phyloP scores from a whole-genome alignment of 2,113 vertebrate species.

The Dipodomys merriami region DNA sequence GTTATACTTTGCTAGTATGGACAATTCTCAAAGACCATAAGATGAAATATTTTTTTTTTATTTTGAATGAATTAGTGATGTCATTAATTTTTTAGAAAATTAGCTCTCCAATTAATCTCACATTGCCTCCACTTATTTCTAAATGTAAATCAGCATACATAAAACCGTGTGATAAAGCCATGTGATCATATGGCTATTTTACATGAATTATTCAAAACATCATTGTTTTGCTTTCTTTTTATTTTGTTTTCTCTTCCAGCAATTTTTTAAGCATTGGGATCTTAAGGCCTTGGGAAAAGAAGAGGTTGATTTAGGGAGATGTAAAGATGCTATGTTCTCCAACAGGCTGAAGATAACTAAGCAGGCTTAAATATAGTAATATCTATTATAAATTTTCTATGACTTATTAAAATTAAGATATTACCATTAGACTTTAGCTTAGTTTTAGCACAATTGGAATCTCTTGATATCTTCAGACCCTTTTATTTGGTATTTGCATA shows the following conservation, averaged over 20 bases:
- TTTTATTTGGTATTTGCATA: constrained; percentile 59
- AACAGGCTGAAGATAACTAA: background rate
- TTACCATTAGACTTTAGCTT: background rate
- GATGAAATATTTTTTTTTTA: constrained; percentile 14
- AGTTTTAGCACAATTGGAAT: constrained; percentile 41
- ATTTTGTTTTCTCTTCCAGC: background rate
- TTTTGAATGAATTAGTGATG: background rate
- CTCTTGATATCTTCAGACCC: constrained; percentile 47
- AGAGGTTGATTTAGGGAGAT: background rate
- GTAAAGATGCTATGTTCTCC: background rate
- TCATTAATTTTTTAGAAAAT: constrained; percentile 58
- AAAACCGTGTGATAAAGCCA: background rate
- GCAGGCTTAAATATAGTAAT: constrained; percentile 47
- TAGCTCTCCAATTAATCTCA: background rate
- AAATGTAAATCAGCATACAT: background rate
- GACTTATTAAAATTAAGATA: constrained; percentile 57
- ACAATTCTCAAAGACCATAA: constrained; percentile 34
- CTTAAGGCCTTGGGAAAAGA: background rate
- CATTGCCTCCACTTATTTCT: background rate
- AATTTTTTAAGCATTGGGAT: constrained; percentile 33
- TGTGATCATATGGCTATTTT: background rate
- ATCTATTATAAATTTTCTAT: constrained; percentile 39
- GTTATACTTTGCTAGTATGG: background rate
- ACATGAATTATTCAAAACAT: background rate
- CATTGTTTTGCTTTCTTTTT: constrained; percentile 11